phyloP scores from a whole-genome alignment of 2,113 vertebrate species.

The Seriola quinqueradiata region DNA sequence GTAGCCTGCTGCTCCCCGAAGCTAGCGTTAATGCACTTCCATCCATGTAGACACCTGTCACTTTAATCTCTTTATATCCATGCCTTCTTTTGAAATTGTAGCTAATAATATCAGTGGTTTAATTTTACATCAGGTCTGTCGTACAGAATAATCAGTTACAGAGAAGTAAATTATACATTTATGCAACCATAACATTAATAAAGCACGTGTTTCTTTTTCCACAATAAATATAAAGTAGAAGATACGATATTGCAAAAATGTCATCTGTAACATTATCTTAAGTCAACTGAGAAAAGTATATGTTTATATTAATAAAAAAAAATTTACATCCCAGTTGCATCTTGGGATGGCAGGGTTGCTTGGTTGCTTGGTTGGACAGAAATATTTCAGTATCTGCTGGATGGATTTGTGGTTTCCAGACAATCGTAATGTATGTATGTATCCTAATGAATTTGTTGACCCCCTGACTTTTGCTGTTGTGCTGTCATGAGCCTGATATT shows the following conservation, averaged over 20 bases:
- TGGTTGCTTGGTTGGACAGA: not conserved
- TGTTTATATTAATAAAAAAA: no score
- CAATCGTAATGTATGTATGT: no score
- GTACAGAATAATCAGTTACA: not conserved
- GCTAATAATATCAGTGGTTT: not conserved
- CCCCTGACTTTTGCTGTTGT: no score
- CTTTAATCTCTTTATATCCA: not conserved
- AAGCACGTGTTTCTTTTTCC: not conserved
- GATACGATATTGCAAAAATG: no score
- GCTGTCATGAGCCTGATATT: not conserved
- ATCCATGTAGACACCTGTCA: conserved; percentile 22
- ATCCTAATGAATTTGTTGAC: no score
- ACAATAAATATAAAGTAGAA: no score
- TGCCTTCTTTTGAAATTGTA: not conserved
- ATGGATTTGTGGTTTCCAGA: not conserved
- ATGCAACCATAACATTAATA: not conserved
- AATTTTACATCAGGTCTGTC: conserved; percentile 10
- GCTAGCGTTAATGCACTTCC: conserved; percentile 1
- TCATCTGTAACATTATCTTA: no score
- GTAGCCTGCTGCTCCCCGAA: not conserved
- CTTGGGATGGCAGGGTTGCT: not conserved
- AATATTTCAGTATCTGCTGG: not conserved
- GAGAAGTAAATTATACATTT: not conserved
- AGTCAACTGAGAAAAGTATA: no score
- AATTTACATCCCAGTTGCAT: no score